Evolutionary conservation across 2,888 invertebrate species (phyloP).

Genomic region (Pollenia angustigena): DNA sequence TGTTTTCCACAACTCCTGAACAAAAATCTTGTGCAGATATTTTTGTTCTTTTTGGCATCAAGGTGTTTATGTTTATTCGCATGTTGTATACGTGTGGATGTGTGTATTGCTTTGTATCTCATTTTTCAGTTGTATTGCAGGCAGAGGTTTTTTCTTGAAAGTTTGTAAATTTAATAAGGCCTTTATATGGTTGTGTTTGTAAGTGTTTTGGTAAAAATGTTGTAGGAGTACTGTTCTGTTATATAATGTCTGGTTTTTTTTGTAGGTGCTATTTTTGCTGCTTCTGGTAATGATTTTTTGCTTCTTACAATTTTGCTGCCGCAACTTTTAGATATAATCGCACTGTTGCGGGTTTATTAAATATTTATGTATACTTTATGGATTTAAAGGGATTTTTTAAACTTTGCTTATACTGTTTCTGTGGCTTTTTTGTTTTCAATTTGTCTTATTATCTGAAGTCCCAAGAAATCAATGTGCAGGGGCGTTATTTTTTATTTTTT

Average conservation of each 20-base stretch:
- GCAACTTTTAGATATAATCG: slow-evolving; percentile 69
- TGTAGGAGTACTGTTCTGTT: not conserved
- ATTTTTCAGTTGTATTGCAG: not conserved
- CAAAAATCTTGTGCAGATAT: slow-evolving; percentile 16
- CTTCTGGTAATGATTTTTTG: slow-evolving; percentile 38
- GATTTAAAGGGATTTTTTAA: slow-evolving; percentile 62
- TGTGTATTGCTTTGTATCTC: not conserved
- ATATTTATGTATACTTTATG: slow-evolving; percentile 69
- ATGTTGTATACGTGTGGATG: too few species aligned
- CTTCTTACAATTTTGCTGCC: slow-evolving; percentile 59
- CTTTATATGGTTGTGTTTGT: not conserved
- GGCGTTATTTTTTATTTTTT: not conserved
- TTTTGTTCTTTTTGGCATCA: not conserved
- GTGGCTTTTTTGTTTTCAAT: slow-evolving; percentile 54
- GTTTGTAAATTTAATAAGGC: slow-evolving; percentile 28
- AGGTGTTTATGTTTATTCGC: slow-evolving; percentile 3
- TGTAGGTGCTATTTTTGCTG: slow-evolving; percentile 38
- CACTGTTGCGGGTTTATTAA: slow-evolving; percentile 72
- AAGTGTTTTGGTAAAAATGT: slow-evolving; percentile 7
- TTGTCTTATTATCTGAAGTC: slow-evolving; percentile 12
- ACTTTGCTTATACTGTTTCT: slow-evolving; percentile 26
- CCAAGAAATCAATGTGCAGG: not conserved
- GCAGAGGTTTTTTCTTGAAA: not conserved
- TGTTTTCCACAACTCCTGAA: slow-evolving; percentile 8
- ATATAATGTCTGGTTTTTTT: not conserved